phyloP scores from a whole-genome alignment of 2,797 vertebrate species.

The Tarsius wallacei region DNA sequence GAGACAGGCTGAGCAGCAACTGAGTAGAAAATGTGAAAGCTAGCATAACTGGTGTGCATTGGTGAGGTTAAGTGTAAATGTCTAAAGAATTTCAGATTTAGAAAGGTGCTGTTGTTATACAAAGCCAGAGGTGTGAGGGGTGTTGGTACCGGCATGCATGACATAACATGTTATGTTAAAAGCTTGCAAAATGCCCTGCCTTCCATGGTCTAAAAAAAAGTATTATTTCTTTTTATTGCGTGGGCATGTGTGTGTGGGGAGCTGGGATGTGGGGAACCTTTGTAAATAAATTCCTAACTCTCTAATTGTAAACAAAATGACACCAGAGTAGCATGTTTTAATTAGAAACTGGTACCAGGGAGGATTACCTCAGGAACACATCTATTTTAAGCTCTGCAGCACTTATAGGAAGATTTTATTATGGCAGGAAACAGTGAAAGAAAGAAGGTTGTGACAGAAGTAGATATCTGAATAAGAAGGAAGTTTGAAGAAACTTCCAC shows the following conservation, averaged over 20 bases:
- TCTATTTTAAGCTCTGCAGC: conserved; percentile 16
- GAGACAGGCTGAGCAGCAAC: background rate
- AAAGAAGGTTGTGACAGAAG: background rate
- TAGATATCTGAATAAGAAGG: conserved; percentile 23
- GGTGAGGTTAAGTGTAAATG: background rate
- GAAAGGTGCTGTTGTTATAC: background rate
- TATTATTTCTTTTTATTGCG: conserved; percentile 5
- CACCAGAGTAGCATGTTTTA: background rate
- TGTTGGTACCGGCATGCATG: background rate
- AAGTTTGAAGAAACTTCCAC: conserved; percentile 20
- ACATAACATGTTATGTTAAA: conserved; percentile 35
- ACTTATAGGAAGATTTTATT: background rate
- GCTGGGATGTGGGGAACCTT: background rate
- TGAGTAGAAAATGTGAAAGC: background rate
- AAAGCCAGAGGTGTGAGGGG: background rate
- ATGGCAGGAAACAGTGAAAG: background rate
- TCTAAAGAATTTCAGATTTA: conserved; percentile 40
- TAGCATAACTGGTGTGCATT: background rate
- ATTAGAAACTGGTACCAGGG: conserved; percentile 37
- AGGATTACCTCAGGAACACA: conserved; percentile 11
- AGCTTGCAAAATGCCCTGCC: background rate
- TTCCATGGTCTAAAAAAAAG: background rate
- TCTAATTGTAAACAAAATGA: conserved; percentile 27
- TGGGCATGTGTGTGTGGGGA: background rate
- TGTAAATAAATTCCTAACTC: conserved; percentile 34